phyloP scores from a whole-genome alignment of 2,113 vertebrate species.

The Thamnophis sirtalis region DNA sequence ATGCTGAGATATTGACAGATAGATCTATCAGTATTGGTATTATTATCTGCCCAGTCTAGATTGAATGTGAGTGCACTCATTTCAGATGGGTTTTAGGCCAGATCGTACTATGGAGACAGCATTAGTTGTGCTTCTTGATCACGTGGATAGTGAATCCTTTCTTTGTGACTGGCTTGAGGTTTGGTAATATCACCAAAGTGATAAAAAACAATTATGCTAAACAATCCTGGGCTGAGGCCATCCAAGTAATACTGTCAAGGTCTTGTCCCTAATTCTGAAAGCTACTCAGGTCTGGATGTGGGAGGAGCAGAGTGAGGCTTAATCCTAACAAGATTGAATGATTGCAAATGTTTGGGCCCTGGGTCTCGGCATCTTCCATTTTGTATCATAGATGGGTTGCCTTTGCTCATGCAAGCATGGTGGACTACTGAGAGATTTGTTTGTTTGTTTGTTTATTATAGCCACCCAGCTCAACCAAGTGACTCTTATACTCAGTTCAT shows the following conservation, averaged over 20 bases:
- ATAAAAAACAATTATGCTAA: not conserved
- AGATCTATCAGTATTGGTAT: not conserved
- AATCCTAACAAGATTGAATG: not conserved
- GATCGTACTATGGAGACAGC: not conserved
- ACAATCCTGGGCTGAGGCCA: not conserved
- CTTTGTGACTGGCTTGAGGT: not conserved
- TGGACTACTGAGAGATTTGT: not conserved
- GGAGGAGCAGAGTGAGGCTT: not conserved
- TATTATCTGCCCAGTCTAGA: not conserved
- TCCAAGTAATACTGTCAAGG: not conserved
- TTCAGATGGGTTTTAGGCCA: not conserved
- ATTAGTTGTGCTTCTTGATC: not conserved
- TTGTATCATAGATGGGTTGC: not conserved
- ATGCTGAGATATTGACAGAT: not conserved
- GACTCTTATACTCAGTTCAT: not conserved
- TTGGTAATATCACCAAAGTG: not conserved
- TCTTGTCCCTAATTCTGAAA: not conserved
- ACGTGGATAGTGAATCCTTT: not conserved
- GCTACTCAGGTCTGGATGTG: not conserved
- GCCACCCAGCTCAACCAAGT: too few relatives aligned
- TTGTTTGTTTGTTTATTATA: too few relatives aligned
- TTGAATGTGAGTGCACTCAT: not conserved
- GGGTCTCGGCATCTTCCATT: not conserved
- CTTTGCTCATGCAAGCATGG: not conserved
- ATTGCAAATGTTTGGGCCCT: not conserved